Evolutionary conservation across 1,140 invertebrate species (phyloP).

Genomic region (Bathynomus jamesi): DNA sequence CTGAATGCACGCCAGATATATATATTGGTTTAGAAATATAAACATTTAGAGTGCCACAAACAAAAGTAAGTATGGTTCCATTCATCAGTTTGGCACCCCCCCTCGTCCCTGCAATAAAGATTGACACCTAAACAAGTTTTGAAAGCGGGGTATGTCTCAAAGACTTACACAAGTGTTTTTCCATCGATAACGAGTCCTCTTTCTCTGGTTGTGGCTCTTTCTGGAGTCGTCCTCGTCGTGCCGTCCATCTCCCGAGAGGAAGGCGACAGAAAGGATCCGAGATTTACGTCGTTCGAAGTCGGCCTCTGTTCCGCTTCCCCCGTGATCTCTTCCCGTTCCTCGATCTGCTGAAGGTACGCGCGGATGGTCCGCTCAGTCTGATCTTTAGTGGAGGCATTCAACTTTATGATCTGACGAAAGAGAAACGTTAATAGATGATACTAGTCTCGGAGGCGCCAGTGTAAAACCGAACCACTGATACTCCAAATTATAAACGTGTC

Average conservation of each 20-base stretch:
- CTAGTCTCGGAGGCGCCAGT: background rate
- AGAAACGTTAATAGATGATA: background rate
- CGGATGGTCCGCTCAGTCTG: conserved; percentile 72
- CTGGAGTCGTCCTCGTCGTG: background rate
- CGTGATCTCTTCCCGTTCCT: conserved; percentile 45
- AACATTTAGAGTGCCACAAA: too few species aligned
- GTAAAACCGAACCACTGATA: background rate
- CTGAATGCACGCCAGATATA: too few species aligned
- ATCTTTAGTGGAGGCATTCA: conserved; percentile 73
- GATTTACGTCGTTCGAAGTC: background rate
- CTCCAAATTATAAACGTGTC: background rate
- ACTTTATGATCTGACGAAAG: conserved; percentile 46
- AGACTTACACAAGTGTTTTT: conserved; percentile 75
- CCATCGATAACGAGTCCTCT: conserved; percentile 87
- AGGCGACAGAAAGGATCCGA: background rate
- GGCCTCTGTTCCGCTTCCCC: conserved; percentile 2
- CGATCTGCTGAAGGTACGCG: conserved; percentile 59
- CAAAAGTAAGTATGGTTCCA: too few species aligned
- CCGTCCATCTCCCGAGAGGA: background rate
- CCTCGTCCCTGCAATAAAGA: too few species aligned
- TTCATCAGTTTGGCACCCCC: too few species aligned
- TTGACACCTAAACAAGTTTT: too few species aligned
- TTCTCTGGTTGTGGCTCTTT: conserved; percentile 37
- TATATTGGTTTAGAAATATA: too few species aligned
- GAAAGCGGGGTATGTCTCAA: too few species aligned